Base-by-base conservation (phyloP, 2,113 vertebrate genomes). In the Zapornia atra region DNA sequence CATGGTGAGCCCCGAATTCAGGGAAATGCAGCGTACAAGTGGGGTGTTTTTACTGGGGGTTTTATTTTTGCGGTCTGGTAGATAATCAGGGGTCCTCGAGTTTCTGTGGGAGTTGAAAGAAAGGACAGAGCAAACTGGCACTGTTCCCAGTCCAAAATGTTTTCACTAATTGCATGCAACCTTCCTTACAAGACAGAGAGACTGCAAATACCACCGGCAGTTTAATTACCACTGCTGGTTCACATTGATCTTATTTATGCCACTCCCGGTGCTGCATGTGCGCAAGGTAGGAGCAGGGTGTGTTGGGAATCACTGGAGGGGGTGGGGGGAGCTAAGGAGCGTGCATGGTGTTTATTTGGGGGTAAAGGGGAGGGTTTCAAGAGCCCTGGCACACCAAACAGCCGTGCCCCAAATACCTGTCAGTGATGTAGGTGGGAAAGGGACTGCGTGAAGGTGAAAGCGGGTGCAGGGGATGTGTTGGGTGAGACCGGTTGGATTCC, bases 31-130 rank as follows among this genome's bases (percentile, higher is more conserved):
- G 40, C 0, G 1, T 26, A 31, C 34, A 82, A 84, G 65, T 2
- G 61, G 86, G 72, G 34, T 79, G 63, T 64, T 86, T 95, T 82
- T 61, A 46, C 31, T 57, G 72, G 69, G 83, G 42, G 82, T 91
- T 95, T 94, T 81, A 75, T 78, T 93, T 96, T 69, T 82, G 77
- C 73, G 50, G 63, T 65, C 69, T 72, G 77, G 80, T 93, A 86
- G 59, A 92, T 95, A 91, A 91, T 81, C 91, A 82, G 73, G 95
- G 96, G 94, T 94, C 95, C 92, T 93, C 1, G 0, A 78, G 86
- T 94, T 97, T 97, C 94, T 87, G 34, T 95, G 95, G 95, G 92
- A 96, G 96, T 96, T 96, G 96, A 96, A 96, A 95, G 94, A 96
- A 95, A 96, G 94, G 96, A 90, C 96, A 96, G 88, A 94, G 68